These are phyloP conservation scores for Brienomyrus longianalis DNA, from an alignment of 2,113 vertebrate species.

Conservation along the genomic window DNA sequence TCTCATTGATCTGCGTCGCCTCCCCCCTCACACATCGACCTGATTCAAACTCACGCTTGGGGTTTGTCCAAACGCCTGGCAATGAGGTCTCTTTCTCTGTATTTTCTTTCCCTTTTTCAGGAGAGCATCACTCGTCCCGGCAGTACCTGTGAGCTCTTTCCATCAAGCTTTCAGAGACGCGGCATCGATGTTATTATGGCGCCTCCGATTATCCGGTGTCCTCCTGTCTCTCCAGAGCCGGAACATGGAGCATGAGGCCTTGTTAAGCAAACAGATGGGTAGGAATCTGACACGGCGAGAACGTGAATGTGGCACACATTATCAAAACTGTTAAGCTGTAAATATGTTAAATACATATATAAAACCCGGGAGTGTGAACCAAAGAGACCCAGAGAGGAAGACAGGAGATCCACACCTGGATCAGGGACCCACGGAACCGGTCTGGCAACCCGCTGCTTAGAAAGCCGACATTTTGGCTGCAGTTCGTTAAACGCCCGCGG, in stretches of 20 bases:
- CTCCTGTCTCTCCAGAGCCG: not conserved
- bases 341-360: not conserved
- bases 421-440: not conserved
- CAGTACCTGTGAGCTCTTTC: not conserved
- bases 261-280: not conserved
- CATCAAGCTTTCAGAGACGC: not conserved
- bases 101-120: constrained; percentile 45
- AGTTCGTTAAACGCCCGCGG: constrained; percentile 31
- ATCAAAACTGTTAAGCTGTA: not conserved
- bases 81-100: not conserved
- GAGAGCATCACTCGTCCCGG: constrained; percentile 45
- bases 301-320: not conserved
- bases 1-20: constrained; percentile 63
- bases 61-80: constrained; percentile 46
- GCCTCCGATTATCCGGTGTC: not conserved
- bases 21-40: constrained; percentile 52
- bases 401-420: not conserved
- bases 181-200: not conserved
- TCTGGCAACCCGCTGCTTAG: not conserved
- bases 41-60: constrained; percentile 58
- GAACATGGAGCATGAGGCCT: not conserved
- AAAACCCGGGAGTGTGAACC: not conserved
- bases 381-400: not conserved
- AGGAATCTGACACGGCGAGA: not conserved
- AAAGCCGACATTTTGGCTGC: not conserved